Conservation (phyloP, 2,888 invertebrate genomes). For the Frankliniella fusca region DNA sequence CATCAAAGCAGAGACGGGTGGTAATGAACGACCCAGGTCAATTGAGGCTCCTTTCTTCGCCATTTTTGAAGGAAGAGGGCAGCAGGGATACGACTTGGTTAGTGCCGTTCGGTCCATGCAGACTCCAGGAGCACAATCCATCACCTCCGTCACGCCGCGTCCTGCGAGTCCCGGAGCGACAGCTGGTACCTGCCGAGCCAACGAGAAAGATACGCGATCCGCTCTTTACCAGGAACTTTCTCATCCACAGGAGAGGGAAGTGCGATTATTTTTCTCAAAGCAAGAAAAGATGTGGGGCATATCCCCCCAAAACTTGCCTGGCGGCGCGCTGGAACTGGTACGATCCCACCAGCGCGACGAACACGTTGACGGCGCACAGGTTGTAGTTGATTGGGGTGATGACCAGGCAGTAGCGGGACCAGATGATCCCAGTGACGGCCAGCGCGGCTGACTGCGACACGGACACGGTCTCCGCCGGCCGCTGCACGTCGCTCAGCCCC, state of each 20-base stretch:
- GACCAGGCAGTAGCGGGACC: constrained; percentile 56
- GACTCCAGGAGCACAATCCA: not conserved
- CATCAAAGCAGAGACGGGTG: too few species aligned
- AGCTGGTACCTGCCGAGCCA: not conserved
- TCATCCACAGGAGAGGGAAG: not conserved
- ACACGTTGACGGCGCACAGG: constrained; percentile 56
- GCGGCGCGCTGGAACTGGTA: constrained; percentile 51
- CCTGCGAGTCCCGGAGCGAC: not conserved
- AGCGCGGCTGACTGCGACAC: constrained; percentile 50
- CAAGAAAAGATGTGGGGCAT: too few species aligned
- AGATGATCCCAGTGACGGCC: constrained; percentile 54
- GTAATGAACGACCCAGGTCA: too few species aligned
- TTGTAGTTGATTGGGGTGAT: constrained; percentile 57
- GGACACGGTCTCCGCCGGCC: constrained; percentile 57
- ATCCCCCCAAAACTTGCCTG: constrained; percentile 38
- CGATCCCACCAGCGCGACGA: constrained; percentile 53
- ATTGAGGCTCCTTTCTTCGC: too few species aligned
- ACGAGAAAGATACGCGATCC: not conserved
- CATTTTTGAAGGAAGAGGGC: too few species aligned
- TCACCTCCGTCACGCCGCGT: not conserved
- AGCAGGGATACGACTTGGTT: too few species aligned
- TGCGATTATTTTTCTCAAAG: not conserved
- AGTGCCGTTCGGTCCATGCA: too few species aligned
- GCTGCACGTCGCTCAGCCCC: constrained; percentile 52
- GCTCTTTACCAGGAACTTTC: not conserved